Conservation (phyloP, 2,797 vertebrate genomes). For the Pampus argenteus region DNA sequence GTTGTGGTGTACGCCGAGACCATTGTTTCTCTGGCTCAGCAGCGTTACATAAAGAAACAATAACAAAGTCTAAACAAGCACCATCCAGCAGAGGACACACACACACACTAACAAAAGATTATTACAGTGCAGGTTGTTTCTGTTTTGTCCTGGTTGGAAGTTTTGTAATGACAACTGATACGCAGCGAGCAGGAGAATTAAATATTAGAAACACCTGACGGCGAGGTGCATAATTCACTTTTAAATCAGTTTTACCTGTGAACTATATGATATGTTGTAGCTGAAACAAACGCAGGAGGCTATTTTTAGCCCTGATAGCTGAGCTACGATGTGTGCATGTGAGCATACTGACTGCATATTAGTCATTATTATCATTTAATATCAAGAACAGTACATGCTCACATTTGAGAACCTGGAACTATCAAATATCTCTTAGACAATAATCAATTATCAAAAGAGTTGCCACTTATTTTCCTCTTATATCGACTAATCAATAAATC, state of each 20-base stretch:
- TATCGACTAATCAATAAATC: too few relatives aligned
- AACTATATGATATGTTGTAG: slow-evolving; percentile 24
- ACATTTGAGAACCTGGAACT: too few relatives aligned
- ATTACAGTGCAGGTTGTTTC: slow-evolving; percentile 38
- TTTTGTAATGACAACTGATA: slow-evolving; percentile 46
- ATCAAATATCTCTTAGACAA: too few relatives aligned
- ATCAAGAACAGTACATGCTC: too few relatives aligned
- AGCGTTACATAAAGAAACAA: slow-evolving; percentile 80
- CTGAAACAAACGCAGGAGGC: background rate
- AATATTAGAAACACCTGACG: slow-evolving; percentile 38
- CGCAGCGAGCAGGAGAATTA: slow-evolving; percentile 12
- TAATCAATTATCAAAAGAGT: too few relatives aligned
- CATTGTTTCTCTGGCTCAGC: slow-evolving; percentile 70
- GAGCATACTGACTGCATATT: too few relatives aligned
- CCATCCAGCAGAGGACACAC: slow-evolving; percentile 47
- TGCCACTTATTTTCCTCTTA: too few relatives aligned
- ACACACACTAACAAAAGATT: slow-evolving; percentile 19
- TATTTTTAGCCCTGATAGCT: slow-evolving; percentile 13
- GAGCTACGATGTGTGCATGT: background rate
- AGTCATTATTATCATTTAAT: too few relatives aligned
- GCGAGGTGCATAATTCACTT: slow-evolving; percentile 24
- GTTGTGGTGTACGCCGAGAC: slow-evolving; percentile 67
- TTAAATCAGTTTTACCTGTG: slow-evolving; percentile 41
- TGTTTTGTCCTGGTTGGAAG: slow-evolving; percentile 31
- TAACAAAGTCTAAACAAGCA: slow-evolving; percentile 76